Evolutionary conservation across 1,140 invertebrate species (phyloP), one percentile per base, ranked within the genome.

Genomic region (Drosophila bocqueti): DNA sequence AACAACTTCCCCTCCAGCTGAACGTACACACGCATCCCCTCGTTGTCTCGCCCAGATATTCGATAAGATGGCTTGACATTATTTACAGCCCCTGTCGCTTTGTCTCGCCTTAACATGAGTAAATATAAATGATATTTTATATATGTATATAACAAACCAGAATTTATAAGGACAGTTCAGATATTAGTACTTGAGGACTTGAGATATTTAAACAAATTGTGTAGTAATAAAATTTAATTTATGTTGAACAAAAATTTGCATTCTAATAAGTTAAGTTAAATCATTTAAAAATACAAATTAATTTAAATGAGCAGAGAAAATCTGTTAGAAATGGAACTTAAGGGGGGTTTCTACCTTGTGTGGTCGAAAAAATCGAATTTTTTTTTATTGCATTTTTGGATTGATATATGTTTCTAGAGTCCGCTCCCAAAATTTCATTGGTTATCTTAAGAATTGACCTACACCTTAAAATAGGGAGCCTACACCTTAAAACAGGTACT

Each of bases 41-140:
- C 26, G 9, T 8, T 16, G n/a, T 42, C 36, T 21, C 34, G 4
- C n/a, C 6, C 34, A 75, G 46, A 74, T 54, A 47, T 63, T 21
- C 43, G 75, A 77, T 78, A 78, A 78, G 58, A 71, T 54, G 34
- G 24, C 40, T 45, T 58, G 74, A 52, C 72, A 89, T 81, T 87
- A 87, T 89, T 87, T 80, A 83, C 77, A 62, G 47, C n/a, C 38
- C 38, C 13, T 47, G 65, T 54, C 59, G 50, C 64, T 49, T 78
- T 87, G 72, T 78, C 79, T 38, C 13, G 69, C 58, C 83, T 81
- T 77, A 63, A 77, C 77, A 60, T 57, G 36, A 62, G 50, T 34
- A 77, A 79, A 78, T 65, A 67, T 65, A 46, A 58, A 66, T 57
- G n/a, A 26, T 38, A 24, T 55, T 24, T 16, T 16, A 38, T 38